Evolutionary conservation across 2,797 vertebrate species (phyloP), one percentile per base, ranked within the genome.

Genomic region (Amblyraja radiata): DNA sequence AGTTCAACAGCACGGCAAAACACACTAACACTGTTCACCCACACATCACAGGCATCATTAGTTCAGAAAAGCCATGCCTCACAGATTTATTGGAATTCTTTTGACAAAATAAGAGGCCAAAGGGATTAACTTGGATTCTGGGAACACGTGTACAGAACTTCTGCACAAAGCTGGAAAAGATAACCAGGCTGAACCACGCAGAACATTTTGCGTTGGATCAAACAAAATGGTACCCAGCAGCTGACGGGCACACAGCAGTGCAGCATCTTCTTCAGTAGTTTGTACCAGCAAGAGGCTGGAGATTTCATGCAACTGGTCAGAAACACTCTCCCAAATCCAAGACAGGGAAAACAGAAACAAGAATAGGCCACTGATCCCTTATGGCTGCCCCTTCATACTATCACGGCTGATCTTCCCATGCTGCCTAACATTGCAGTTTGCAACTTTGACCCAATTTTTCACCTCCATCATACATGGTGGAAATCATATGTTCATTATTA

Each of bases 61-160:
- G 58, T 16, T 84, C 58, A 32, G 61, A 65, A 65, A 88, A n/a
- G 84, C 13, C 58, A 65, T 32, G 16, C 7, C n/a, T 65, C 58
- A 63, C n/a, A 65, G 65, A 88, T 36, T 88, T 65, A 88, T 16
- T 88, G n/a, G 61, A 88, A 88, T 65, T 88, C 28, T 88, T 86
- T 65, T 88, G 54, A 61, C 28, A 32, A 88, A 32, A 32, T 18
- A 86, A 18, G 1, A 65, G 61, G 18, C 11, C 61, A 32, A 16
- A 65, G 25, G 28, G 28, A 63, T 86, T 13, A 32, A 32, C 83
- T 32, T 88, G 1, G 84, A 5, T 23, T 88, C 32, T 32, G 7
- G 18, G 84, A 88, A 65, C n/a, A 88, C n/a, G 8, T 32, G 32
- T 21, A 32, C 14, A 32, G 0, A 65, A 88, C 28, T 32, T 88